These are phyloP conservation scores for Drepanosiphum platanoidis DNA, from an alignment of 2,888 invertebrate species.

Conservation along the genomic window DNA sequence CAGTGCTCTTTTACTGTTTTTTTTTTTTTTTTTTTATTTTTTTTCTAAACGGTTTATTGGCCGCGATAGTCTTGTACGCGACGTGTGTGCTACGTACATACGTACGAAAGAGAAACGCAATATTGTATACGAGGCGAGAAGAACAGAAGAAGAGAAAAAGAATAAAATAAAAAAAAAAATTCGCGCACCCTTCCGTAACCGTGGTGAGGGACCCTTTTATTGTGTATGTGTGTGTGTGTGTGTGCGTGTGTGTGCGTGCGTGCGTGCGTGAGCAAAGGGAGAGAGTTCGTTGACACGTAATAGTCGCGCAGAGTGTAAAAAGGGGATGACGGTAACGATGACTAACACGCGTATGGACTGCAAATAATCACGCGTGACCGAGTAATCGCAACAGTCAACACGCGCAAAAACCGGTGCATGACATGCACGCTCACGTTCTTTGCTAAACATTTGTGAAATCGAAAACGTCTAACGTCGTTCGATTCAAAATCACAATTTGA, in stretches of 20 bases:
- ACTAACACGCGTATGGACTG: constrained; percentile 36
- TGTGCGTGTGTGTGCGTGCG: background rate
- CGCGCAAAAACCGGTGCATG: background rate
- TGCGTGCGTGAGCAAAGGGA: constrained; percentile 18
- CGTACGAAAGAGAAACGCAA: background rate
- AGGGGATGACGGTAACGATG: constrained; percentile 36
- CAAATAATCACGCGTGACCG: background rate
- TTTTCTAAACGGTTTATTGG: constrained; percentile 36
- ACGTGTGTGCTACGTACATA: background rate
- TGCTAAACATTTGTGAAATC: background rate
- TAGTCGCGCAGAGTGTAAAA: background rate
- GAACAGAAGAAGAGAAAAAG: background rate
- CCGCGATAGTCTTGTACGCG: background rate
- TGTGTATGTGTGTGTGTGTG: constrained; percentile 2
- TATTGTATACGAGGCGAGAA: background rate
- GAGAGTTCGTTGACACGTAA: constrained; percentile 59
- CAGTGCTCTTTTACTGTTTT: constrained; percentile 4
- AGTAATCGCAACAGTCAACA: background rate
- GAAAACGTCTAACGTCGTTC: background rate
- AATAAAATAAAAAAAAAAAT: constrained; percentile 27
- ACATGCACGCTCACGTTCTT: background rate
- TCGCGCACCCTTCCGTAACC: constrained; percentile 44
- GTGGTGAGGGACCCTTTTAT: constrained; percentile 40
- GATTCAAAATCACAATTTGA: too few relatives aligned
- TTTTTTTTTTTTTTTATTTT: constrained; percentile 23